Base-by-base conservation (phyloP, 1,140 invertebrate genomes). In the Antheraea mylitta region DNA sequence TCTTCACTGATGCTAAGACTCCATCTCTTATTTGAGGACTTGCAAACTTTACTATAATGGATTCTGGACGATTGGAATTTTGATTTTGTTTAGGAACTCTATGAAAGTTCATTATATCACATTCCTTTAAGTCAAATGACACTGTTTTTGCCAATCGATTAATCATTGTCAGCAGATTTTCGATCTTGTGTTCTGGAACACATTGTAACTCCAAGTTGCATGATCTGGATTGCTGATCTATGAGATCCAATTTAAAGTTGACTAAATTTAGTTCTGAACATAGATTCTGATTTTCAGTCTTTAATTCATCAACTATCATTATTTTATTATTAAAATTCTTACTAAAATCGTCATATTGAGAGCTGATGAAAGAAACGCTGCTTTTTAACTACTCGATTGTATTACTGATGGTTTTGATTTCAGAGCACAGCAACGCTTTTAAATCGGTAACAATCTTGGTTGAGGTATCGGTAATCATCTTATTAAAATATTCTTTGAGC, bases 91-190 rank as follows among this genome's bases (percentile, higher is more conserved):
- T n/a, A n/a, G n/a, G n/a, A n/a, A n/a, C n/a, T n/a, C n/a, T n/a
- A n/a, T n/a, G n/a, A n/a, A n/a, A n/a, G n/a, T n/a, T n/a, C n/a
- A n/a, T n/a, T n/a, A n/a, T n/a, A n/a, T n/a, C n/a, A n/a, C n/a
- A n/a, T n/a, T n/a, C n/a, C 7, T 37, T 37, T 37, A 63, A 18
- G n/a, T 36, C 30, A n/a, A 8, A n/a, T 36, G 19, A 36, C 2
- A 60, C 58, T 10, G 58, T 18, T 60, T n/a, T n/a, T n/a, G n/a
- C 9, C 5, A 77, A n/a, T 38, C 74, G 75, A 59, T 73, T 69
- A 10, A 72, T 58, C n/a, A 69, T 53, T 5, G 67, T 65, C 16
- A 66, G 13, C 7, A 78, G 10, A 48, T 78, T 78, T 66, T 78
- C 76, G 18, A 22, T 58, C 61, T 58, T 70, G 22, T n/a, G n/a